Percentiles rank a stretch among this genome's conserved stretches.
These are phyloP conservation scores for Elephantulus edwardii DNA, from an alignment of 2,113 vertebrate species.

Conservation along the genomic window DNA sequence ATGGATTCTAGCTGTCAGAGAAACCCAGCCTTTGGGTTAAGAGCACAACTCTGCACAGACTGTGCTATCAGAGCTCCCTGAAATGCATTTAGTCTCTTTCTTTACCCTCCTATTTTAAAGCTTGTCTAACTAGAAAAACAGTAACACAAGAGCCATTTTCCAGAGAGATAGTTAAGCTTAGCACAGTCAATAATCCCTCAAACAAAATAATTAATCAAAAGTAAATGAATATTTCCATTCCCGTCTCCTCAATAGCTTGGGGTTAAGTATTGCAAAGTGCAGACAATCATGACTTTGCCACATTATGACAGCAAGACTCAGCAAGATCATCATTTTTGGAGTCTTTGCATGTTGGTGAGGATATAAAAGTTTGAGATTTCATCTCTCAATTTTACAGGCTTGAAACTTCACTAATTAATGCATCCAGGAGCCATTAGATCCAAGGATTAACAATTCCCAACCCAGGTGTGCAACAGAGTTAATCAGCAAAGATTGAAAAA, in stretches of 20 bases:
- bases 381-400: neutral
- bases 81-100: conserved; percentile 17
- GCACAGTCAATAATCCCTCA: neutral
- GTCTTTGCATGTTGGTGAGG: neutral
- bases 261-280: neutral
- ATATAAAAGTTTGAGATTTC: neutral
- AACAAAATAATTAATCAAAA: neutral
- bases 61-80: no score
- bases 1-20: no score
- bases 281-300: neutral
- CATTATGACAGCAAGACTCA: neutral
- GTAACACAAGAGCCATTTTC: neutral
- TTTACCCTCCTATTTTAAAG: neutral
- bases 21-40: no score
- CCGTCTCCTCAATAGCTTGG: neutral
- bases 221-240: neutral
- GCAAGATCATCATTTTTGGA: neutral
- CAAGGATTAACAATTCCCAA: neutral
- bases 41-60: no score
- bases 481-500: conserved; percentile 9
- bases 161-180: neutral
- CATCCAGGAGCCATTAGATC: neutral
- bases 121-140: neutral
- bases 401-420: neutral
- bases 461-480: neutral